These are phyloP conservation scores for Apotomis turbidana DNA, from an alignment of 2,888 invertebrate species.

Conservation along the genomic window DNA sequence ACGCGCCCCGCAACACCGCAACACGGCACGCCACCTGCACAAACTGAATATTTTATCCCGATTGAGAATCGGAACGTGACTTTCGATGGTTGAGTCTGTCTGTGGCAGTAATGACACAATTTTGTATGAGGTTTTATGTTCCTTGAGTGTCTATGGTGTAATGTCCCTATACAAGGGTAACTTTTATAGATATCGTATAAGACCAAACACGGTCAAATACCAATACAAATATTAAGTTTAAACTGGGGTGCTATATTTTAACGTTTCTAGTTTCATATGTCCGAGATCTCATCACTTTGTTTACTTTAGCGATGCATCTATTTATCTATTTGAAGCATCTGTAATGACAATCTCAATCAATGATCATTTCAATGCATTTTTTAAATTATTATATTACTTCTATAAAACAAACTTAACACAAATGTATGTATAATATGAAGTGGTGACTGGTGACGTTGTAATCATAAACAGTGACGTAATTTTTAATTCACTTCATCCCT, in stretches of 20 bases:
- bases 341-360: too few species aligned
- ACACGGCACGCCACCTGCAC: constrained; percentile 73
- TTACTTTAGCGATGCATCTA: too few species aligned
- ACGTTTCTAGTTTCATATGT: too few species aligned
- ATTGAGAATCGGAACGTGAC: constrained; percentile 52
- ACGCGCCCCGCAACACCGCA: constrained; percentile 43
- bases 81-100: constrained; percentile 3
- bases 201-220: too few species aligned
- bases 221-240: too few species aligned
- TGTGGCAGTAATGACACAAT: constrained; percentile 12
- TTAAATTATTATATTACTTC: too few species aligned
- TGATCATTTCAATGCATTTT: too few species aligned
- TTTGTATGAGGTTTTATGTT: constrained; percentile 4
- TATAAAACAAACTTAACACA: too few species aligned
- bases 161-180: background rate
- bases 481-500: constrained; percentile 4
- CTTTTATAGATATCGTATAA: background rate
- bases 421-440: background rate
- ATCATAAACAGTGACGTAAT: background rate
- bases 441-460: too few species aligned
- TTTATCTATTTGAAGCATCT: too few species aligned
- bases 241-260: too few species aligned
- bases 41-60: constrained; percentile 72
- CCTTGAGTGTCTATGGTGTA: background rate
- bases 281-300: too few species aligned